Conservation (phyloP, 92 coral and sea anemone species). For the Hydrozoanthus gracilis region DNA sequence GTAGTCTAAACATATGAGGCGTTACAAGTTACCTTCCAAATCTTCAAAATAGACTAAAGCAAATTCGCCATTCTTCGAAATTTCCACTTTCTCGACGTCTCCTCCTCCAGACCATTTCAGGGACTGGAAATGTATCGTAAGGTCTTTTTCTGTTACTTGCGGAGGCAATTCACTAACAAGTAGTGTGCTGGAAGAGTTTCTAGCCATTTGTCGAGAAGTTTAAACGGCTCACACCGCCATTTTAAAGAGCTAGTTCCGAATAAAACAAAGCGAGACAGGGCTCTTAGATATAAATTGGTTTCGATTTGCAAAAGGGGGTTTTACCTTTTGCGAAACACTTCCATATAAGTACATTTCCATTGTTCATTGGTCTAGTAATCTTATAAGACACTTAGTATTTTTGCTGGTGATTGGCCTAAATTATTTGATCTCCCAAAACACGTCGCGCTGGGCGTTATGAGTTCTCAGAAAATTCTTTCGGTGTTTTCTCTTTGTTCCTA, state of each 20-base stretch:
- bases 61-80: not conserved
- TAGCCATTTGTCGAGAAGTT: not conserved
- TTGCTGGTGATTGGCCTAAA: not conserved
- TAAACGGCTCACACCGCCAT: not conserved
- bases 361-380: not conserved
- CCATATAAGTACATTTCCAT: not conserved
- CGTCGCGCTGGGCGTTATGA: not conserved
- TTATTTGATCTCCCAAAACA: not conserved
- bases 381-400: not conserved
- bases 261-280: too few species aligned
- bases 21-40: not conserved
- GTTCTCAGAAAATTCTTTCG: not conserved
- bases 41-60: not conserved
- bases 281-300: too few species aligned
- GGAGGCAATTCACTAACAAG: slow-evolving; percentile 42
- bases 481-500: not conserved
- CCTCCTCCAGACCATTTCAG: slow-evolving; percentile 55
- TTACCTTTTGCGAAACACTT: not conserved
- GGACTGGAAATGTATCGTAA: slow-evolving; percentile 46
- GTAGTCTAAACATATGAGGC: too few species aligned
- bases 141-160: slow-evolving; percentile 16
- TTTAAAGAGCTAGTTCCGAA: too few species aligned
- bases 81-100: slow-evolving; percentile 32
- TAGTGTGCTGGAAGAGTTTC: not conserved
- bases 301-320: not conserved